A percentile compares a stretch with the other conserved stretches of the same genome.
Evolutionary conservation across 2,797 vertebrate genomes (phyloP).

Genomic region (Muscicapa comitata): DNA sequence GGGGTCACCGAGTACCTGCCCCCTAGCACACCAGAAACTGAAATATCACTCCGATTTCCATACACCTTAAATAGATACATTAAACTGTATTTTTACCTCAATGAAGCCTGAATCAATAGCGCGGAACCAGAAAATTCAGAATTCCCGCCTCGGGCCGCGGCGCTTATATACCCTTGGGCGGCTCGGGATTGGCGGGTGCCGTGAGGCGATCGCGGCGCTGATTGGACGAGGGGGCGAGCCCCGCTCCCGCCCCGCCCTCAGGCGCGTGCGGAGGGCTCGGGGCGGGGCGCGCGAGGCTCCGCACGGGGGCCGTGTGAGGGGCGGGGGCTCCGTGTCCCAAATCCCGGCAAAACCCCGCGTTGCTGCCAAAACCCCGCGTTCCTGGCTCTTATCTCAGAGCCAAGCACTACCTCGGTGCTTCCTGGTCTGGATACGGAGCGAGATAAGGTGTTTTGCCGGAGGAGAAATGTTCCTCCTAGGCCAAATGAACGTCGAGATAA

Average conservation of each 20-base stretch:
- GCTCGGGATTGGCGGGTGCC: background rate
- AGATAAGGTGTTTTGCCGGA: fast-evolving
- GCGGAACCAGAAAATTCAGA: fast-evolving
- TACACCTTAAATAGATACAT: fast-evolving
- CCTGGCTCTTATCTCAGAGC: fast-evolving
- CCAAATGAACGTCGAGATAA: too few relatives aligned
- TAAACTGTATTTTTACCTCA: background rate
- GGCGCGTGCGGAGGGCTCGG: background rate
- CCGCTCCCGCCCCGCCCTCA: background rate
- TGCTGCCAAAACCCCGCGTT: fast-evolving
- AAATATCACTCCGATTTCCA: too few relatives aligned
- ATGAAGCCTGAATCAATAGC: fast-evolving
- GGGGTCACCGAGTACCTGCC: too few relatives aligned
- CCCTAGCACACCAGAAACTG: too few relatives aligned
- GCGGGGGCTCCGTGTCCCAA: fast-evolving
- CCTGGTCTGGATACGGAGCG: fast-evolving
- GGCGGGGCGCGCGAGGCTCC: too few relatives aligned
- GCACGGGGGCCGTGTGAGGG: fast-evolving
- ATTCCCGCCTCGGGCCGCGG: fast-evolving
- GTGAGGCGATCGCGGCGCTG: background rate
- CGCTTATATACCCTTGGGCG: fast-evolving
- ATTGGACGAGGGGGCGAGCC: background rate
- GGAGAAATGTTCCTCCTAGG: background rate
- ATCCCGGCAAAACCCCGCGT: fast-evolving
- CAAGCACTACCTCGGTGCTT: fast-evolving